Conservation (phyloP, 2,113 vertebrate species). For the Ictalurus punctatus region DNA sequence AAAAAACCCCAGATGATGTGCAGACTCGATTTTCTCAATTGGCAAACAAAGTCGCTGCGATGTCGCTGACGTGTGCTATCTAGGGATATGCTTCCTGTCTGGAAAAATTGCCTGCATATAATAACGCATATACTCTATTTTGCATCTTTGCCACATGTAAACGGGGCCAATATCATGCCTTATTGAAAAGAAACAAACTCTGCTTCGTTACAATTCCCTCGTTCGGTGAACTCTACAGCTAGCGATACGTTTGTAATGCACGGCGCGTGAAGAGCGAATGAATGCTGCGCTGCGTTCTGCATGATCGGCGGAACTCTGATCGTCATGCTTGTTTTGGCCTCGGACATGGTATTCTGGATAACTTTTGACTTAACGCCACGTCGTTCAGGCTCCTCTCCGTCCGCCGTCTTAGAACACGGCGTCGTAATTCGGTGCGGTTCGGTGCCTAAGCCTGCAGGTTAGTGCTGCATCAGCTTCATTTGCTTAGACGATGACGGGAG, state of each 20-base stretch:
- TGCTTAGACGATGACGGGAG: slow-evolving; percentile 19
- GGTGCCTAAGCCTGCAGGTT: slow-evolving; percentile 11
- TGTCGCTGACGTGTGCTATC: slow-evolving; percentile 1
- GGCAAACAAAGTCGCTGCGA: not conserved
- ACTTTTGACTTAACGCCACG: slow-evolving; percentile 1
- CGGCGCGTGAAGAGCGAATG: not conserved
- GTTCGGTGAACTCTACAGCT: not conserved
- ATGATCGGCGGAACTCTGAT: slow-evolving; percentile 12
- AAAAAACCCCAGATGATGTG: not conserved
- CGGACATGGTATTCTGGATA: not conserved
- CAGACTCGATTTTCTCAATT: not conserved
- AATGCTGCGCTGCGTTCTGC: not conserved
- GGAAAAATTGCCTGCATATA: slow-evolving; percentile 24
- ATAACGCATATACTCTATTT: slow-evolving; percentile 16
- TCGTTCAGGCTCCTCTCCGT: slow-evolving; percentile 15
- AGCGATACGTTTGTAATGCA: not conserved
- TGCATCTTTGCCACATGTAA: slow-evolving; percentile 35
- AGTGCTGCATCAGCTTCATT: not conserved
- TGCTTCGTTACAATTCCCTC: not conserved
- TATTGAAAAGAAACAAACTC: not conserved
- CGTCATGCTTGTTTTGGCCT: slow-evolving; percentile 7
- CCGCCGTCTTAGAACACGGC: not conserved
- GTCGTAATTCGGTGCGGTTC: not conserved
- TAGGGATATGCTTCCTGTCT: not conserved
- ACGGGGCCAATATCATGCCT: slow-evolving; percentile 27